Evolutionary conservation across 2,888 invertebrate species (phyloP).

Genomic region (Dorcus parallelipipedus): DNA sequence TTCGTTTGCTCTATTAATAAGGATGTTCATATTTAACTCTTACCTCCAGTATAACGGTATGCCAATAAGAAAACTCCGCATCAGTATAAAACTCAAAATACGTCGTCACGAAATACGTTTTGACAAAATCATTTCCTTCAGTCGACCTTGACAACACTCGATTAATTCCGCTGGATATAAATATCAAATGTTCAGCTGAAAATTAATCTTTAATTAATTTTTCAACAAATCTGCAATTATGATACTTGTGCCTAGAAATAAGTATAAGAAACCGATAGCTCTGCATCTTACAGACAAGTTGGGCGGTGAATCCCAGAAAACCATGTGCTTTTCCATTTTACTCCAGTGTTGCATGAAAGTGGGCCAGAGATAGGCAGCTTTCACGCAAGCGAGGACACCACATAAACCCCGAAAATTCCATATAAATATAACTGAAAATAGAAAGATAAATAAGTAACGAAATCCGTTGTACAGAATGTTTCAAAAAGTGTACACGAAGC

Average conservation of each 20-base stretch:
- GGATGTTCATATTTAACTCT: too few relatives aligned
- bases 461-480: too few relatives aligned
- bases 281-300: constrained; percentile 10
- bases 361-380: constrained; percentile 16
- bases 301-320: constrained; percentile 2
- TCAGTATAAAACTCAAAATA: constrained; percentile 8
- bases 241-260: constrained; percentile 13
- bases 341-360: constrained; percentile 17
- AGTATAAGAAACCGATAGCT: constrained; percentile 7
- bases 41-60: not conserved
- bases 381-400: constrained; percentile 11
- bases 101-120: not conserved
- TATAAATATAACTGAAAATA: constrained; percentile 13
- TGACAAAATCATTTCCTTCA: not conserved
- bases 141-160: not conserved
- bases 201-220: not conserved
- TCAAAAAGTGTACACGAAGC: too few relatives aligned
- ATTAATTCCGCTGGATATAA: not conserved
- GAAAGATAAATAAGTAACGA: too few relatives aligned
- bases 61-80: constrained; percentile 13
- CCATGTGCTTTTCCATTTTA: constrained; percentile 17
- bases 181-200: constrained; percentile 16
- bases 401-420: constrained; percentile 17
- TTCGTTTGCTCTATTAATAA: too few relatives aligned
- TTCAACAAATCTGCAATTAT: not conserved